Evolutionary conservation across 2,113 vertebrate genomes (phyloP).

Genomic region (Eidolon helvum): DNA sequence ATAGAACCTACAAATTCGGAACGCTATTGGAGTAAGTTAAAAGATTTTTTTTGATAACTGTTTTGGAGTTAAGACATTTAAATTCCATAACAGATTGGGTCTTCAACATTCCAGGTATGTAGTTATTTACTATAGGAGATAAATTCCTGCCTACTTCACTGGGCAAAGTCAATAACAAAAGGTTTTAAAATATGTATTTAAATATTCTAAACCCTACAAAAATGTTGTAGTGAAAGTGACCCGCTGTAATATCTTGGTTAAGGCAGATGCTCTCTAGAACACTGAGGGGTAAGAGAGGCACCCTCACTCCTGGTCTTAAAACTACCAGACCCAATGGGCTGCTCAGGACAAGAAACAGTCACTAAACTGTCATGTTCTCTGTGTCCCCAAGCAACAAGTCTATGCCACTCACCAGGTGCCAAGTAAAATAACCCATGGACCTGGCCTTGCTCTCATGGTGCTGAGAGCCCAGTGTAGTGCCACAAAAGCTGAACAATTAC

Average conservation of each 20-base stretch:
- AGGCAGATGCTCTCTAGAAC: neutral
- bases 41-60: neutral
- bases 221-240: neutral
- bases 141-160: neutral
- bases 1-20: neutral
- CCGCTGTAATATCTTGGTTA: neutral
- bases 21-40: neutral
- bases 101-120: neutral
- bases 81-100: neutral
- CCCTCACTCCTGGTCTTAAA: neutral
- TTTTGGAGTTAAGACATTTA: slow-evolving; percentile 10
- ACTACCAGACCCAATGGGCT: neutral
- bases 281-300: neutral
- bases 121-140: neutral
- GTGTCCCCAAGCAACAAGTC: neutral
- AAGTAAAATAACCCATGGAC: neutral
- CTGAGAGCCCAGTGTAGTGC: fast-evolving
- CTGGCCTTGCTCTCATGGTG: fast-evolving
- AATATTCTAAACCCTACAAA: neutral
- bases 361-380: neutral
- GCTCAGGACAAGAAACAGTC: neutral
- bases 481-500: neutral
- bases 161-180: neutral
- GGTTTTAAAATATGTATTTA: neutral
- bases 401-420: neutral